Evolutionary conservation across 2,113 vertebrate genomes (phyloP).

Genomic region (Gallinago jamesoni): DNA sequence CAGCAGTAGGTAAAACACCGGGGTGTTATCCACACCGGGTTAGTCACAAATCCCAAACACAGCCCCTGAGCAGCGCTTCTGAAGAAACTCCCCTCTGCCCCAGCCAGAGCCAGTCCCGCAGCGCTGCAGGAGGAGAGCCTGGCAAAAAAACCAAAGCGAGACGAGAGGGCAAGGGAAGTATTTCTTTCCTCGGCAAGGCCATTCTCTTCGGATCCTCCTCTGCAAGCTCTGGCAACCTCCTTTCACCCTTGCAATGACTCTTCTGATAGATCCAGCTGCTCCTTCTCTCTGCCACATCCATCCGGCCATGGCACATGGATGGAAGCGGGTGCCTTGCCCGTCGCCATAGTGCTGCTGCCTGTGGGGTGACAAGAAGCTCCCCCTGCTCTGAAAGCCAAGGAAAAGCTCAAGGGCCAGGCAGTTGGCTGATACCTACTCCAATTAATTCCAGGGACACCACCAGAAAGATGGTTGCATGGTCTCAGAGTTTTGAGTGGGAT

Average conservation of each 20-base stretch:
- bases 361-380: background rate
- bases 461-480: background rate
- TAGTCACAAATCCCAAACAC: background rate
- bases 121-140: background rate
- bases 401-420: background rate
- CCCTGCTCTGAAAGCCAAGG: background rate
- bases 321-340: background rate
- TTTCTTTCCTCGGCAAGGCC: background rate
- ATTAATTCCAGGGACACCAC: background rate
- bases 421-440: background rate
- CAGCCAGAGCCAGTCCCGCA: background rate
- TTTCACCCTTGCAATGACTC: background rate
- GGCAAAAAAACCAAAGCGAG: background rate
- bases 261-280: background rate
- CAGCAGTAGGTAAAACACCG: background rate
- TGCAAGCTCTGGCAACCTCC: background rate
- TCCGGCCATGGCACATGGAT: accelerated
- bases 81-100: background rate
- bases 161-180: background rate
- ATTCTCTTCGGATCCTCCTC: background rate
- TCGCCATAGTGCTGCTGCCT: background rate
- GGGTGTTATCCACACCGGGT: background rate
- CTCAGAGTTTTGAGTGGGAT: background rate
- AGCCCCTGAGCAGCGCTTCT: accelerated
- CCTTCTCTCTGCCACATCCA: background rate